phyloP scores from a whole-genome alignment of 2,888 invertebrate species.

The Dorcus parallelipipedus region DNA sequence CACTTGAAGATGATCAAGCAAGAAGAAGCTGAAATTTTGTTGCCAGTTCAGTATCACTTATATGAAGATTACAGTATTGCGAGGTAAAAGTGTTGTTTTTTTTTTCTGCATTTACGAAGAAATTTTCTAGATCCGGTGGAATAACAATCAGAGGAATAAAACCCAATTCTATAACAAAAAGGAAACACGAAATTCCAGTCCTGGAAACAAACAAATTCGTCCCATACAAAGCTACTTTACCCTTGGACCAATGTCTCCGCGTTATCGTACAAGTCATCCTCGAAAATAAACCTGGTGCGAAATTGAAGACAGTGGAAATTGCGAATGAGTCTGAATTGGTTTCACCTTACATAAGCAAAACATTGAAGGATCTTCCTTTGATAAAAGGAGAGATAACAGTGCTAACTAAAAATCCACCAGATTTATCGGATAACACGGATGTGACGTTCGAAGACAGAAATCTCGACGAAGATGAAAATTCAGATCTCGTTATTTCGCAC shows the following conservation, averaged over 20 bases:
- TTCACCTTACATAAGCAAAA: conserved; percentile 53
- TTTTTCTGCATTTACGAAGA: conserved; percentile 45
- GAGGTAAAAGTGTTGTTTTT: background rate
- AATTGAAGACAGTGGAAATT: conserved; percentile 54
- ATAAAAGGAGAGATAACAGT: conserved; percentile 65
- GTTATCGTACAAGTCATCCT: conserved; percentile 66
- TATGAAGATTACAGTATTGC: background rate
- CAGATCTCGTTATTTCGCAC: conserved; percentile 26
- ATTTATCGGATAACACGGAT: conserved; percentile 51
- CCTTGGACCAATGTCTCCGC: conserved; percentile 49
- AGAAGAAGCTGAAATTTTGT: conserved; percentile 31
- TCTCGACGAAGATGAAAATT: conserved; percentile 31
- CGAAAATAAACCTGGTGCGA: conserved; percentile 65
- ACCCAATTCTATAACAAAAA: conserved; percentile 67
- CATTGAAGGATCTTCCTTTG: conserved; percentile 65
- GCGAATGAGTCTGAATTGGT: conserved; percentile 41
- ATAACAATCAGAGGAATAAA: no score
- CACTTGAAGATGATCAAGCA: conserved; percentile 20
- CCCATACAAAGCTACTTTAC: conserved; percentile 51
- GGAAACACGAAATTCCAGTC: conserved; percentile 67
- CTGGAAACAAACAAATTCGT: conserved; percentile 74
- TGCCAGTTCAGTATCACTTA: conserved; percentile 46
- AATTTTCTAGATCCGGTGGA: conserved; percentile 52
- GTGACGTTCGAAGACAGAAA: conserved; percentile 61
- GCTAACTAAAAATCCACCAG: conserved; percentile 52